A percentile compares a stretch with the other conserved stretches of the same genome.
Conservation (phyloP, 2,888 invertebrate genomes). For the Seira ritae region DNA sequence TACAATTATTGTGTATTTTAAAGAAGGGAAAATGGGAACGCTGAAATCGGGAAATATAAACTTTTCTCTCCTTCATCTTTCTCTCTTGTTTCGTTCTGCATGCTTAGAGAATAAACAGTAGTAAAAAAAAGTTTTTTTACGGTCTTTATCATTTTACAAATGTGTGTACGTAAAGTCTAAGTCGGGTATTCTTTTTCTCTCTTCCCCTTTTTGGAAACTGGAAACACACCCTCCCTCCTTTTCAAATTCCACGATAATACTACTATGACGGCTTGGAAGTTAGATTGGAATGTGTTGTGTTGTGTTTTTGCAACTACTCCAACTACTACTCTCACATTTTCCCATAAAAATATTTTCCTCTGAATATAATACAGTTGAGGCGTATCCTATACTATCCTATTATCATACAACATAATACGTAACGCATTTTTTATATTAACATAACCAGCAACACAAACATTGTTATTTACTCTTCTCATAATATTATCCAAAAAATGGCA, state of each 20-base stretch:
- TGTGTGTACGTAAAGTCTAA: neutral
- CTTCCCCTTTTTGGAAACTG: neutral
- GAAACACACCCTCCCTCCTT: constrained; percentile 12
- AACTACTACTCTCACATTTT: neutral
- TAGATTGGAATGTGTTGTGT: constrained; percentile 2
- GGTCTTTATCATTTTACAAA: constrained; percentile 29
- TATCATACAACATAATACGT: too few relatives aligned
- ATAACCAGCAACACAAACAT: neutral
- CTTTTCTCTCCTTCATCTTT: constrained; percentile 29
- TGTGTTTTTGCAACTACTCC: constrained; percentile 2
- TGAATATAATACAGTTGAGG: too few relatives aligned
- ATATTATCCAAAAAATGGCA: neutral
- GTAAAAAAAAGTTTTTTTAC: constrained; percentile 59
- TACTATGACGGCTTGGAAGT: neutral
- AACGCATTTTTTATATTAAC: too few relatives aligned
- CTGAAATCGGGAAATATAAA: constrained; percentile 32
- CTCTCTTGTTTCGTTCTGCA: constrained; percentile 41
- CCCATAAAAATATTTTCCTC: neutral
- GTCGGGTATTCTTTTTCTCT: neutral
- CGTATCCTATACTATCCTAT: too few relatives aligned
- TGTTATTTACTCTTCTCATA: constrained; percentile 2
- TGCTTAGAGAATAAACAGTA: constrained; percentile 60
- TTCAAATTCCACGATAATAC: constrained; percentile 11
- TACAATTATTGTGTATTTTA: neutral
- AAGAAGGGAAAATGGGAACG: neutral